Conservation (phyloP, 2,797 vertebrate genomes). For the Sciurus vulgaris region DNA sequence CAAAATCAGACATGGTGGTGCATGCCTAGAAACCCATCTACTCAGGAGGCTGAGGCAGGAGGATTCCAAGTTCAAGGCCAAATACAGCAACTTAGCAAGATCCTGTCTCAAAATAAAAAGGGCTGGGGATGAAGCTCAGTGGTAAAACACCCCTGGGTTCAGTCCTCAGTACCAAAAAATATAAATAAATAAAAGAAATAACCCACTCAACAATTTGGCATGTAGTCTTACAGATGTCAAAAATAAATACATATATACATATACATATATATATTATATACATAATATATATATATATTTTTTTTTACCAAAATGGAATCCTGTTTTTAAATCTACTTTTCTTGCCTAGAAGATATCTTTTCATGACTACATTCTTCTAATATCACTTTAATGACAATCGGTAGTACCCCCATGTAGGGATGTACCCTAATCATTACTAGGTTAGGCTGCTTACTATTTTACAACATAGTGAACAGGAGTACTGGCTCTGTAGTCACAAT, state of each 20-base stretch:
- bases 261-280: not conserved
- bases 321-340: constrained; percentile 23
- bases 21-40: too few species aligned
- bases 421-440: not conserved
- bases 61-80: too few species aligned
- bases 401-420: not conserved
- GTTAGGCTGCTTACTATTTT: not conserved
- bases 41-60: too few species aligned
- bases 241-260: too few species aligned
- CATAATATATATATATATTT: not conserved
- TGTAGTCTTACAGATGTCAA: not conserved
- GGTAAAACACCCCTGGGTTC: too few species aligned
- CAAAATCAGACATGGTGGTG: not conserved
- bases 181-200: not conserved
- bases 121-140: too few species aligned
- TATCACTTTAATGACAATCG: not conserved
- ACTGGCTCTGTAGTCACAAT: not conserved
- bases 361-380: not conserved
- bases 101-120: too few species aligned
- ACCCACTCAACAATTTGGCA: constrained; percentile 17
- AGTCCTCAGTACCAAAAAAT: too few species aligned
- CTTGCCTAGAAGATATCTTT: not conserved
- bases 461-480: not conserved
- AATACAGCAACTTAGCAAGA: too few species aligned
- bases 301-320: constrained; percentile 47